Conservation (phyloP, 1,140 invertebrate genomes). For the Euura lappo region DNA sequence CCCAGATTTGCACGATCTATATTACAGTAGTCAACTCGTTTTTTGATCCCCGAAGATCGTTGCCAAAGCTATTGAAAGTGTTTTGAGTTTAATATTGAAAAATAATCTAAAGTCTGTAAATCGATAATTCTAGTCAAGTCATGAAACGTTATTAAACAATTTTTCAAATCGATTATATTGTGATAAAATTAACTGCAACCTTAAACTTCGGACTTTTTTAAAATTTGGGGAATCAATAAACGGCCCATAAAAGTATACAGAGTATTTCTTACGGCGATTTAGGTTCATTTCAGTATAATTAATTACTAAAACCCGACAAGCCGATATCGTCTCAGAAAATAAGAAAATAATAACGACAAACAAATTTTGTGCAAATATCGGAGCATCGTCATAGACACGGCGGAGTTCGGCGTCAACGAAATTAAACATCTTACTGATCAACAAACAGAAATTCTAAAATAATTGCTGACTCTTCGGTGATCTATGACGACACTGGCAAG, state of each 20-base stretch:
- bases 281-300: neutral
- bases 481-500: neutral
- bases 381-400: neutral
- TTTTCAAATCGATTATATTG: no score
- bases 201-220: no score
- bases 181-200: no score
- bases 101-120: no score
- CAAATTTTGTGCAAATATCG: neutral
- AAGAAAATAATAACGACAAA: no score
- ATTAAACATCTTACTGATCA: constrained; percentile 50
- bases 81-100: no score
- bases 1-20: neutral
- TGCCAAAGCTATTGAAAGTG: neutral
- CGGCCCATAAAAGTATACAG: constrained; percentile 13
- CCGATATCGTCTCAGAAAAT: neutral
- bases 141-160: no score
- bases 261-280: constrained; percentile 14
- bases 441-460: constrained; percentile 49
- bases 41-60: neutral
- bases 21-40: neutral
- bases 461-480: constrained; percentile 9
- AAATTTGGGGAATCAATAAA: constrained; percentile 2
- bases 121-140: no score
- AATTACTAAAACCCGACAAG: neutral
- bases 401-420: constrained; percentile 37